Evolutionary conservation across 2,113 vertebrate genomes (phyloP).

Genomic region (Eptesicus fuscus): DNA sequence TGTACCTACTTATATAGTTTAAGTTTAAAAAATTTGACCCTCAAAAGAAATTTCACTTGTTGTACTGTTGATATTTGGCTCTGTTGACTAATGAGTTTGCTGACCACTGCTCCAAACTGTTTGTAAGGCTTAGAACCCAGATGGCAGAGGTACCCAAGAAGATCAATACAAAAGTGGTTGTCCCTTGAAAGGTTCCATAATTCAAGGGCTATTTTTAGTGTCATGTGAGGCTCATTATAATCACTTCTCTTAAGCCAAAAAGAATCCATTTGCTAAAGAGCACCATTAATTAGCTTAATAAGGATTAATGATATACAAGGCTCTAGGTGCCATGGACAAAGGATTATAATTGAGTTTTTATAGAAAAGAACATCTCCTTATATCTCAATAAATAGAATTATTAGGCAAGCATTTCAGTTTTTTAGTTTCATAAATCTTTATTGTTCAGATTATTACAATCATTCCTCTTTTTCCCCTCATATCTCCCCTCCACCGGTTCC

Average conservation of each 20-base stretch:
- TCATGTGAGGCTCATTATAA: not conserved
- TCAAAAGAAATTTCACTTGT: too few species aligned
- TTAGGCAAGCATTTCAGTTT: not conserved
- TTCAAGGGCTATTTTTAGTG: not conserved
- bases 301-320: not conserved
- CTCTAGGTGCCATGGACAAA: not conserved
- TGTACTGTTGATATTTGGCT: too few species aligned
- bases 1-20: too few species aligned
- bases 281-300: not conserved
- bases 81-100: too few species aligned
- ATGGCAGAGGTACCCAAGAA: not conserved
- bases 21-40: too few species aligned
- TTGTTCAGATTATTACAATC: too few species aligned
- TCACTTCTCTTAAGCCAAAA: not conserved
- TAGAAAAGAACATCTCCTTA: not conserved
- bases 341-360: not conserved
- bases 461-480: too few species aligned
- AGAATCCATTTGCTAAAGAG: not conserved
- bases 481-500: too few species aligned
- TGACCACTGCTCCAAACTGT: not conserved
- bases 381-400: not conserved
- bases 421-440: not conserved
- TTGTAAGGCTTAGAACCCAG: not conserved
- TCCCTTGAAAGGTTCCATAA: not conserved
- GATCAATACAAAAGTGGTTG: not conserved